Conservation (phyloP, 2,888 invertebrate species). For the Rugalucina vietnamica region DNA sequence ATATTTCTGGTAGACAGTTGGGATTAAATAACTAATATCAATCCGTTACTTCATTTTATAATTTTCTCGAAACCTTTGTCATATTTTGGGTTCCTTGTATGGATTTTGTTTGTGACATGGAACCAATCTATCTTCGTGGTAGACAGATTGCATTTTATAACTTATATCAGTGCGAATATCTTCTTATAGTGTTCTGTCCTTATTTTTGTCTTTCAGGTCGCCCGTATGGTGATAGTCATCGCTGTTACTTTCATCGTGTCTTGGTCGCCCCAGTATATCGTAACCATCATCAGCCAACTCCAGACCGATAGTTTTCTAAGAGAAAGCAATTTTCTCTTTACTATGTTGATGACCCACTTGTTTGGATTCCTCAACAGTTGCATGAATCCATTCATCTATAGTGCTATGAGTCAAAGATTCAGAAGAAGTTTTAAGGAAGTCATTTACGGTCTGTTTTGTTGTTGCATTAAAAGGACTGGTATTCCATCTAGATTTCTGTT, state of each 20-base stretch:
- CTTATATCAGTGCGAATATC: too few relatives aligned
- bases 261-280: constrained; percentile 85
- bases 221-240: constrained; percentile 85
- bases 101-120: too few relatives aligned
- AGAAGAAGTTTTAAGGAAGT: constrained; percentile 80
- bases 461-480: constrained; percentile 18
- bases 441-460: constrained; percentile 63
- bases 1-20: too few relatives aligned
- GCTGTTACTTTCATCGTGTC: constrained; percentile 83
- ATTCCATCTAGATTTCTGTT: background rate
- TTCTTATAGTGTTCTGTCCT: too few relatives aligned
- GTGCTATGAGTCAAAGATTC: constrained; percentile 84
- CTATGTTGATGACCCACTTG: constrained; percentile 84
- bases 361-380: constrained; percentile 84
- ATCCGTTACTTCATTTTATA: too few relatives aligned
- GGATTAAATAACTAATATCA: too few relatives aligned
- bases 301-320: constrained; percentile 82
- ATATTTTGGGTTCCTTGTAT: too few relatives aligned
- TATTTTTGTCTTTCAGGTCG: constrained; percentile 81
- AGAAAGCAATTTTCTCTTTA: constrained; percentile 84
- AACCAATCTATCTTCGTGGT: too few relatives aligned
- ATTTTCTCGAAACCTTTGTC: too few relatives aligned
- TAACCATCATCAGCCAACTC: constrained; percentile 83
- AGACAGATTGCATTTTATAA: too few relatives aligned
- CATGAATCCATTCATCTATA: constrained; percentile 85